These are phyloP conservation scores for Pardalotus punctatus DNA, from an alignment of 2,113 vertebrate species.

Conservation along the genomic window DNA sequence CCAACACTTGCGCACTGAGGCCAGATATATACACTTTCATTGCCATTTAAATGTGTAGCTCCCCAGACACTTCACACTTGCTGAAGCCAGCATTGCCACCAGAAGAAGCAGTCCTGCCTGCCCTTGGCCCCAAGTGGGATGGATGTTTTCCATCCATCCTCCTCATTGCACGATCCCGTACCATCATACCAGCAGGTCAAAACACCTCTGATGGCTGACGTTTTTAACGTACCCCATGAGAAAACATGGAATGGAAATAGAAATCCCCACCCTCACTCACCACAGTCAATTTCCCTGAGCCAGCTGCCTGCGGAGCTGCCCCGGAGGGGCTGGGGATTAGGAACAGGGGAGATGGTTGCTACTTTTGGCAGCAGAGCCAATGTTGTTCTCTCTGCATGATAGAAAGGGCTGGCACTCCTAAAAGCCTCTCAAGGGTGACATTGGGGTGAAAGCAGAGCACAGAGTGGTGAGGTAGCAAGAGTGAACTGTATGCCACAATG, in stretches of 20 bases:
- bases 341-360: accelerated
- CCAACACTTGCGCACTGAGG: background rate
- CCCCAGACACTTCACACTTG: background rate
- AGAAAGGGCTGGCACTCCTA: background rate
- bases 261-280: accelerated
- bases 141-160: background rate
- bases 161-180: accelerated
- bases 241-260: background rate
- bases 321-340: background rate
- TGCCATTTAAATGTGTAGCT: background rate
- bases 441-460: background rate
- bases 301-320: background rate
- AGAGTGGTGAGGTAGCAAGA: background rate
- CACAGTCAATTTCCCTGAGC: background rate
- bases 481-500: background rate
- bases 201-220: background rate
- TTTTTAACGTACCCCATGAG: background rate
- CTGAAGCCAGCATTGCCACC: background rate
- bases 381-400: background rate
- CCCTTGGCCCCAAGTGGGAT: too few species aligned
- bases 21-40: background rate
- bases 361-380: background rate
- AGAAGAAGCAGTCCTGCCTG: background rate
- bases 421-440: background rate
- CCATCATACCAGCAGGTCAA: background rate